These are phyloP conservation scores for Aspidiotus rigidus DNA, from an alignment of 2,888 invertebrate species.

Conservation along the genomic window DNA sequence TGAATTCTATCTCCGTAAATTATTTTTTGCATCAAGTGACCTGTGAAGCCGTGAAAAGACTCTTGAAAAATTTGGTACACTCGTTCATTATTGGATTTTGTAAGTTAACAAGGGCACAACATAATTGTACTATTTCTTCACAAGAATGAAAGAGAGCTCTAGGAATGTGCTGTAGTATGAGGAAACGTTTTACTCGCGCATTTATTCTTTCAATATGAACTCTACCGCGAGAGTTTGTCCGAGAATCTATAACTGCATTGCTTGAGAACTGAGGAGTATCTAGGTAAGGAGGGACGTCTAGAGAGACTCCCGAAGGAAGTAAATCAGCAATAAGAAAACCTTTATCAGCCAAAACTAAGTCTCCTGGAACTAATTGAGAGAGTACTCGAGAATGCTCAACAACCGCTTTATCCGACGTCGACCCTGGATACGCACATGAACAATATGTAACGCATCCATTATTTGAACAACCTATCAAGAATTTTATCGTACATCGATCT, in stretches of 20 bases:
- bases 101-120: conserved; percentile 19
- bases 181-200: conserved; percentile 14
- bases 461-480: not conserved
- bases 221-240: not conserved
- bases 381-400: not conserved
- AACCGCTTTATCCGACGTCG: not conserved
- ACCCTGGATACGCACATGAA: not conserved
- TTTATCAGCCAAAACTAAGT: not conserved
- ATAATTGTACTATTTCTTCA: conserved; percentile 7
- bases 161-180: conserved; percentile 5
- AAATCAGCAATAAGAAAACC: not conserved
- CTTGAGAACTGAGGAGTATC: not conserved
- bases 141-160: too few relatives aligned
- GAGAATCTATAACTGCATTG: not conserved
- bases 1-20: too few relatives aligned
- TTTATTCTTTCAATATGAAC: conserved; percentile 10
- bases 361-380: not conserved
- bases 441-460: not conserved
- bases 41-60: too few relatives aligned
- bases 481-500: not conserved
- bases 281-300: not conserved
- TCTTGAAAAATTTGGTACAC: too few relatives aligned
- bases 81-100: conserved; percentile 6
- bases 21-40: too few relatives aligned
- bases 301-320: not conserved